Evolutionary conservation across 2,797 vertebrate species (phyloP), one percentile per base, ranked within the genome.

Genomic region (Schizothorax lantsangensis): DNA sequence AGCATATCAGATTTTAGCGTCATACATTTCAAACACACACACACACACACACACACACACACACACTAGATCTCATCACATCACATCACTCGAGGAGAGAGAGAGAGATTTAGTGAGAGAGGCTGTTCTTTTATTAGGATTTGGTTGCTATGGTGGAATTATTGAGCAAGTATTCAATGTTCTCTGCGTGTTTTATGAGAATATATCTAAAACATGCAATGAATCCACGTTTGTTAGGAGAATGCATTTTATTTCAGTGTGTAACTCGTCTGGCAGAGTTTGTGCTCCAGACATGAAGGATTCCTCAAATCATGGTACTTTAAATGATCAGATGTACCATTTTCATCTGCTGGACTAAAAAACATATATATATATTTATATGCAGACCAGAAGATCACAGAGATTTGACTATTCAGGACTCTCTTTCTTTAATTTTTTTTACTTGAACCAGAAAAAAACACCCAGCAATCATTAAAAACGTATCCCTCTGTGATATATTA

Each of bases 141-240:
- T 77, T 59, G 4, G 88, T 89, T 91, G 88, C 89, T 88, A 90
- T 88, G 88, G 86, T 88, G 83, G 86, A 79, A 77, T 88, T 87
- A 52, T 77, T 77, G 36, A 69, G 73, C 79, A 77, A 81, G 68
- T 80, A 26, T 82, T 89, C 79, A 82, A 57, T 87, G 45, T 36
- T 75, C 64, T 80, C 78, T 30, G 66, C 49, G 79, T 79, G 75
- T 43, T 52, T 78, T 66, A 87, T 68, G 68, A 81, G 10, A 40
- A 62, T 40, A 59, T 64, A 26, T 49, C 30, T 78, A 19, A 23
- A 52, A 64, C 33, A 45, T 47, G 36, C 40, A 1, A 36, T 77
- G 19, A 54, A 54, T 23, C 74, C 33, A 26, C 10, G 21, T 77
- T 77, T 36, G 74, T 77, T 54, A 54, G 47, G 26, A 52, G 30